Evolutionary conservation across 2,797 vertebrate species (phyloP).

Genomic region (Buphagus erythrorhynchus): DNA sequence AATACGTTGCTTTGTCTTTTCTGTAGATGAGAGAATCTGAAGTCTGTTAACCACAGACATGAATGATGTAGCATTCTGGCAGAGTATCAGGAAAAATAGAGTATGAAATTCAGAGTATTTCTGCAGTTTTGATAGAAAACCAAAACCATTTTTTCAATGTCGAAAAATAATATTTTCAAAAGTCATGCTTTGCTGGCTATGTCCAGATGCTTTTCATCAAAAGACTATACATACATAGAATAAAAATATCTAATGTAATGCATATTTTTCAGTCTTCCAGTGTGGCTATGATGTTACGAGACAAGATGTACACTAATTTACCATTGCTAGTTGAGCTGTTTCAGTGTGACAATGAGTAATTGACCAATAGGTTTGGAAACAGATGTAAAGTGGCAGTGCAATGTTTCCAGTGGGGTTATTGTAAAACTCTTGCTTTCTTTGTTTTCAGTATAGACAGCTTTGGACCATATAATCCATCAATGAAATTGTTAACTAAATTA

Average conservation of each 20-base stretch:
- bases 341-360: not conserved
- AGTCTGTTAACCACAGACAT: not conserved
- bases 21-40: not conserved
- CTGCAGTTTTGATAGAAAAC: not conserved
- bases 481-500: constrained; percentile 45
- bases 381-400: not conserved
- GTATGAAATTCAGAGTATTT: not conserved
- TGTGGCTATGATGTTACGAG: not conserved
- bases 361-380: constrained; percentile 13
- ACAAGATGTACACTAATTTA: constrained; percentile 15
- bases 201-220: not conserved
- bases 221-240: not conserved
- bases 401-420: constrained; percentile 7
- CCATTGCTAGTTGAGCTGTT: constrained; percentile 25
- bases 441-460: constrained; percentile 1
- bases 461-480: not conserved
- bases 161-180: not conserved
- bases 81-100: not conserved
- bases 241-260: not conserved
- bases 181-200: not conserved
- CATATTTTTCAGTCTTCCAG: not conserved
- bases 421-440: constrained; percentile 35
- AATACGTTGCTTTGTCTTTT: not conserved
- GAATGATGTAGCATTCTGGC: not conserved
- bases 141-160: not conserved